Percentiles rank a stretch among this genome's conserved stretches.
phyloP scores from a whole-genome alignment of 2,113 vertebrate species.

The Oryzias celebensis region DNA sequence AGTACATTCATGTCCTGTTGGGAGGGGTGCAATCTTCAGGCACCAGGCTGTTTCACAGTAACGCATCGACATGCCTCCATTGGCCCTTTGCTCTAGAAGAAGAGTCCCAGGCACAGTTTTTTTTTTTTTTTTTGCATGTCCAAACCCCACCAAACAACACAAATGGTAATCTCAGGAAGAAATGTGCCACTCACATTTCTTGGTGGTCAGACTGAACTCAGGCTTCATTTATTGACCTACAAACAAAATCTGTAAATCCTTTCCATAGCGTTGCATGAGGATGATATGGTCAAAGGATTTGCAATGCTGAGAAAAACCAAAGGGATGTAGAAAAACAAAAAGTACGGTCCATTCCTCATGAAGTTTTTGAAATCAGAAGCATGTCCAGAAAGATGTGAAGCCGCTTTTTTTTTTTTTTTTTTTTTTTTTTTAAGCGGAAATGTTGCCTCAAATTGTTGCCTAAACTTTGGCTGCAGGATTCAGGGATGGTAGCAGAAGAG shows the following conservation, averaged over 20 bases:
- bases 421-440: constrained; percentile 35
- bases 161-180: constrained; percentile 38
- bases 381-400: constrained; percentile 57
- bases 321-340: constrained; percentile 5
- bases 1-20: constrained; percentile 72
- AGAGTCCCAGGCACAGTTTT: constrained; percentile 41
- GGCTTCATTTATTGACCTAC: constrained; percentile 53
- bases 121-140: constrained; percentile 37
- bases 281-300: constrained; percentile 41
- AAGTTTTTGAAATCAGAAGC: constrained; percentile 49
- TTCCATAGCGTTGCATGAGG: constrained; percentile 45
- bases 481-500: constrained; percentile 18
- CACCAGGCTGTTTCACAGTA: constrained; percentile 48
- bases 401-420: constrained; percentile 41
- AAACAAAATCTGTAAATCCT: constrained; percentile 51
- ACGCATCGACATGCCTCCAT: constrained; percentile 27
- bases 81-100: constrained; percentile 52
- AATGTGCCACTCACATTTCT: constrained; percentile 34
- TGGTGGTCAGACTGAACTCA: constrained; percentile 37
- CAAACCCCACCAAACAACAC: constrained; percentile 20
- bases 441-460: constrained; percentile 70
- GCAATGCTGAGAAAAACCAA: constrained; percentile 28
- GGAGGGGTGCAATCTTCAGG: constrained; percentile 52
- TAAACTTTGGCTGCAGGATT: constrained; percentile 49
- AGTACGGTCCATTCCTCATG: constrained; percentile 43